Conservation (phyloP, 2,113 vertebrate genomes). For the Numida meleagris region DNA sequence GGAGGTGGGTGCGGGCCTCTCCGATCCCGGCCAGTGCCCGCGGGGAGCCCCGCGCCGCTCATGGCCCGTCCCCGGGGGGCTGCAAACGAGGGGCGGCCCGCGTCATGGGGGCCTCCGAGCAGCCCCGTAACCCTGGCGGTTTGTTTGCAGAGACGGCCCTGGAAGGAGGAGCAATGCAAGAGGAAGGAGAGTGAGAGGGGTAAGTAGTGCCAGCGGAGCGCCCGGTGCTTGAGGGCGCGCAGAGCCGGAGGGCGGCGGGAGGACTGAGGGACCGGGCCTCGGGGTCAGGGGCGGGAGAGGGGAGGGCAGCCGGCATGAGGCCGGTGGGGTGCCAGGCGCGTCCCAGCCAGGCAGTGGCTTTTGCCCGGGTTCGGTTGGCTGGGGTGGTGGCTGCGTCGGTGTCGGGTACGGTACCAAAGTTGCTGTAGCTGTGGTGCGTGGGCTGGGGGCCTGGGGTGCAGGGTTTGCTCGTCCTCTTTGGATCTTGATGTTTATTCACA, state of each 20-base stretch:
- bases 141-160: slow-evolving; percentile 60
- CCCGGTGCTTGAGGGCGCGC: too few relatives aligned
- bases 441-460: not conserved
- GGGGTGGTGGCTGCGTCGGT: not conserved
- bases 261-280: not conserved
- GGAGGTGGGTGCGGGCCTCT: not conserved
- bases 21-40: not conserved
- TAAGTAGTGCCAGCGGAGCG: slow-evolving; percentile 41
- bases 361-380: too few relatives aligned
- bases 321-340: too few relatives aligned
- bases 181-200: slow-evolving; percentile 71
- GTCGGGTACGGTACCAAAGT: accelerated
- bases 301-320: too few relatives aligned
- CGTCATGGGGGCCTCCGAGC: not conserved
- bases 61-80: not conserved
- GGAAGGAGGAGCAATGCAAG: slow-evolving; percentile 68
- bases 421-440: accelerated
- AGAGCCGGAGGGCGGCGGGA: not conserved
- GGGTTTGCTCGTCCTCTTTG: not conserved
- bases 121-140: slow-evolving; percentile 40
- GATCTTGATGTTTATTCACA: not conserved
- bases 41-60: not conserved
- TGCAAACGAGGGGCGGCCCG: not conserved
- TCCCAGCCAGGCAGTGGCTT: too few relatives aligned
- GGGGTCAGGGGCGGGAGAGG: too few relatives aligned